Evolutionary conservation across 2,888 invertebrate genomes (phyloP), one percentile per base, ranked within the genome.

Genomic region (Pristionchus exspectatus): DNA sequence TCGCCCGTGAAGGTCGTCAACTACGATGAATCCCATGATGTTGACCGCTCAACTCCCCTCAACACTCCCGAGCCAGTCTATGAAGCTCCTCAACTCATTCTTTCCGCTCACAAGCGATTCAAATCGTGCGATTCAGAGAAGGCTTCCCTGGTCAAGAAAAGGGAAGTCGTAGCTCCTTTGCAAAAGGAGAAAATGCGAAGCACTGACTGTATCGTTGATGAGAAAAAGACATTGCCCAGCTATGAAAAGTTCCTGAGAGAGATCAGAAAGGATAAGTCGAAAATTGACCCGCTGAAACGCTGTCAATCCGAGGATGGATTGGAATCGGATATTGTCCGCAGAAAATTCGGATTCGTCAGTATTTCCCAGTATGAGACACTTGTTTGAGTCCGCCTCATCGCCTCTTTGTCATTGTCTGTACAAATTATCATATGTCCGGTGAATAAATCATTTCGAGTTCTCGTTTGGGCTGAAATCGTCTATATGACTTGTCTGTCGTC

Each of bases 351-450:
- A 1, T 88, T 88, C 30, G 87, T 88, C 7, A 63, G 63, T 56
- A 88, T 88, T 74, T 56, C 56, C 30, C 87, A 56, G 38, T 88
- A 88, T 33, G 87, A 88, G 33, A 88, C 87, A 12, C 87, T 88
- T 30, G 87, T 88, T 56, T 88, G 56, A 87, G 14, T 14, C 24
- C 24, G 2, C 14, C 38, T 63, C 9, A 16, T 44, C 44, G 87
- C 87, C 50, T 59, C 18, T 24, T 50, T 50, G 50, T 12, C 87
- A 87, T 86, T 87, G 87, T 50, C 50, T 69, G 69, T 87, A 87
- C 69, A 66, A 69, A 87, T 87, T 30, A 33, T 50, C 44, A 3
- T 50, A 50, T 50, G 44, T 9, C 44, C 44, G 44, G 44, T 50
- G 44, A 50, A 50, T 50, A 27, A 59, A 59, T 24, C 59, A 21